Percentiles rank a stretch among this genome's conserved stretches.
phyloP scores from a whole-genome alignment of 2,113 vertebrate genomes.

The Arizona elegans region DNA sequence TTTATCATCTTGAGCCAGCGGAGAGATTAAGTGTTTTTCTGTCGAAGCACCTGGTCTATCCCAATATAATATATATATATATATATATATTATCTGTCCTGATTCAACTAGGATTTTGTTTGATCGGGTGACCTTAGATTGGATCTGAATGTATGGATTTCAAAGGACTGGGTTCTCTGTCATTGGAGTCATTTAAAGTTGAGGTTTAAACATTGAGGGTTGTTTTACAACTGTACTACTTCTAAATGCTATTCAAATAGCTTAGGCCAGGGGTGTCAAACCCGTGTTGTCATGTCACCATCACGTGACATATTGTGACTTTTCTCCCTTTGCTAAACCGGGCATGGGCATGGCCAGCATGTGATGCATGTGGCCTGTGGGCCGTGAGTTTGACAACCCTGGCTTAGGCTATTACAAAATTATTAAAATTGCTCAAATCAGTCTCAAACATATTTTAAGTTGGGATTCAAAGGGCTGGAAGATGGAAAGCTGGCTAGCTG shows the following conservation, averaged over 20 bases:
- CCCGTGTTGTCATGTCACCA: fast-evolving
- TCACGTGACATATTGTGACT: too few species aligned
- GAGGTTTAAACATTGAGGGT: neutral
- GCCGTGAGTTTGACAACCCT: too few species aligned
- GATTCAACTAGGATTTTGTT: neutral
- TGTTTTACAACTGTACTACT: neutral
- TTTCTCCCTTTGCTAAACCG: too few species aligned
- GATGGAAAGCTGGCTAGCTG: neutral
- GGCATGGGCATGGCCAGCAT: too few species aligned
- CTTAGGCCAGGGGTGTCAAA: neutral
- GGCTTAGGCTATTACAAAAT: neutral
- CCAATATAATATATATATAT: too few species aligned
- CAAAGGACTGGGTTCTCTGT: neutral
- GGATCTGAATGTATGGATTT: neutral
- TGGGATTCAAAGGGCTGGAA: neutral
- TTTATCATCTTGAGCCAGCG: too few species aligned
- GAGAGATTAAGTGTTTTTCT: too few species aligned
- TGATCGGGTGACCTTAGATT: neutral
- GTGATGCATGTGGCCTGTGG: too few species aligned
- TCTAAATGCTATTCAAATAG: neutral
- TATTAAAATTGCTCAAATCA: neutral
- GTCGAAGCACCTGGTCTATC: too few species aligned
- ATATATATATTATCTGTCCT: neutral
- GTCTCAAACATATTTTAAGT: neutral
- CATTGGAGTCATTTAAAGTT: neutral